These are phyloP conservation scores for Dermochelys coriacea DNA, from an alignment of 2,797 vertebrate species.

Conservation along the genomic window DNA sequence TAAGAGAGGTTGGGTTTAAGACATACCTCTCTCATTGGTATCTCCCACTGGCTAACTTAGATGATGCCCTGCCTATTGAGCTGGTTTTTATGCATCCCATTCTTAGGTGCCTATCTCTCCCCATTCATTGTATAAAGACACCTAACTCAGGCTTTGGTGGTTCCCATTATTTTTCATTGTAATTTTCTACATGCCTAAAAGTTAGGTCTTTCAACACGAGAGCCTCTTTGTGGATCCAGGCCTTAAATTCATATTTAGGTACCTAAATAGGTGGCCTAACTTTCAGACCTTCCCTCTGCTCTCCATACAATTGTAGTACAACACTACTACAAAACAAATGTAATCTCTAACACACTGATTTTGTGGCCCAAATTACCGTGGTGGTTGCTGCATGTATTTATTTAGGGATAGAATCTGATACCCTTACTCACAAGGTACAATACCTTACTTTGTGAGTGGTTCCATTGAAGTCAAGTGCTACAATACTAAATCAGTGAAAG, in stretches of 20 bases:
- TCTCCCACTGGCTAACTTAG: no score
- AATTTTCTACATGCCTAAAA: no score
- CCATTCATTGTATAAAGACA: no score
- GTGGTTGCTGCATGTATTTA: not conserved
- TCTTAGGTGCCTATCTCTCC: no score
- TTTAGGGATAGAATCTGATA: not conserved
- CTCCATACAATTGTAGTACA: not conserved
- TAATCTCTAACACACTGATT: not conserved
- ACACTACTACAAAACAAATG: not conserved
- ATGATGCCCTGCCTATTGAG: no score
- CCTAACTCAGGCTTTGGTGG: no score
- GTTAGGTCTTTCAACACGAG: no score
- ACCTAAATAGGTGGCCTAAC: constrained; percentile 24
- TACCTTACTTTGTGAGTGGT: not conserved
- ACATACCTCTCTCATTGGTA: no score
- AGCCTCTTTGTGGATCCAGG: constrained; percentile 26
- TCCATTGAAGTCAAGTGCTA: not conserved
- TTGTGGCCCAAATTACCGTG: not conserved
- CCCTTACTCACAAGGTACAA: not conserved
- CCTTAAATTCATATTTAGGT: constrained; percentile 32
- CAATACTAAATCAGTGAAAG: not conserved
- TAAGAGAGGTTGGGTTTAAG: no score
- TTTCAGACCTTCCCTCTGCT: constrained; percentile 23
- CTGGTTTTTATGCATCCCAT: no score
- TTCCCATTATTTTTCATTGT: no score